These are phyloP conservation scores for Falco columbarius DNA, from an alignment of 2,797 vertebrate species.

Conservation along the genomic window DNA sequence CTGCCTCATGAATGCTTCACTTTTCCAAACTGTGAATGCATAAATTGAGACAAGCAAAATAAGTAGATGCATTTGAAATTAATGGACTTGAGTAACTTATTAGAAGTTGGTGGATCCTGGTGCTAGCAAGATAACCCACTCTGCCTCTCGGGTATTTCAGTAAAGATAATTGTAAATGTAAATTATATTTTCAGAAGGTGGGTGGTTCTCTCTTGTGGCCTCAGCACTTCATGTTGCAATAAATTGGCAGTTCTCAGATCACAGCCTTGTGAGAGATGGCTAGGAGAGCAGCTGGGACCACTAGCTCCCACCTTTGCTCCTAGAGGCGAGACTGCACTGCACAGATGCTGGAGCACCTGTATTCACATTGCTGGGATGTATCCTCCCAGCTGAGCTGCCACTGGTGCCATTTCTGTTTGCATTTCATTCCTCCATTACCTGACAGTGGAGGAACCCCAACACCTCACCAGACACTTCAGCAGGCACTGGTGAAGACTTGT, in stretches of 20 bases:
- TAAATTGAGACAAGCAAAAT: not conserved
- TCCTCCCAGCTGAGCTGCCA: not conserved
- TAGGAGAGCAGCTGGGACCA: not conserved
- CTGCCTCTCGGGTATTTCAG: not conserved
- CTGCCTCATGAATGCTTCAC: not conserved
- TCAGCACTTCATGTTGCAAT: not conserved
- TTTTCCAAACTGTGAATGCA: not conserved
- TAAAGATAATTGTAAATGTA: not conserved
- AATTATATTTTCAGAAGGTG: not conserved
- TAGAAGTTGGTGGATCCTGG: not conserved
- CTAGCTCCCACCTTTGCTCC: not conserved
- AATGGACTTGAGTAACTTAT: not conserved
- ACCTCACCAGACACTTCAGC: not conserved
- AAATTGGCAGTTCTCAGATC: not conserved
- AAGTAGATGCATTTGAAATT: not conserved
- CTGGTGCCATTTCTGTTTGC: not conserved
- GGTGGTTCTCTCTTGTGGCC: not conserved
- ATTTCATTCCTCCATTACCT: not conserved
- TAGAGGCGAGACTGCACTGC: not conserved
- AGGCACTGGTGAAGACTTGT: rapidly evolving
- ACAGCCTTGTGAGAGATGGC: not conserved
- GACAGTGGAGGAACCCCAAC: not conserved
- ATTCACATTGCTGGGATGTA: rapidly evolving
- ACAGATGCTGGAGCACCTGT: not conserved
- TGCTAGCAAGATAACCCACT: not conserved